Base-by-base conservation (phyloP, 2,113 vertebrate genomes). In the Macquaria ambigua region DNA sequence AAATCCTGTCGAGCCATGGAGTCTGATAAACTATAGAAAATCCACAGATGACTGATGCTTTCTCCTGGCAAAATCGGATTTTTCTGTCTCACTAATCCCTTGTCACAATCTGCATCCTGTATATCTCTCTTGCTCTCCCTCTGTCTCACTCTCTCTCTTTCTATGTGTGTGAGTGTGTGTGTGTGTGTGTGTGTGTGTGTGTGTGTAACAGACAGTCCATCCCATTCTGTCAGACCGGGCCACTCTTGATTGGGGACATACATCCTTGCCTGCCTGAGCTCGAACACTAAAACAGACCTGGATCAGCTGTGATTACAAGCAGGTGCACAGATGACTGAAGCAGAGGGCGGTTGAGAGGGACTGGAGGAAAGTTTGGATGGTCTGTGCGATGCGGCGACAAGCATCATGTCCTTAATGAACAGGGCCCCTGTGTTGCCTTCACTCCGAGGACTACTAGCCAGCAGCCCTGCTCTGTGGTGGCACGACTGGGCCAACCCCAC, bases 21-120 rank as follows among this genome's bases (percentile, higher is more conserved):
- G 95, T 94, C 93, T 97, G 96, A 96, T 96, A 95, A 96, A 96
- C 95, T 95, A 96, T 91, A 94, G 96, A 95, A 97, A 97, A 97
- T 96, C 96, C 96, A 96, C 93, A 93, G 87, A 93, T 95, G 96
- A 96, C 92, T 93, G 96, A 94, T 92, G 97, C 95, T 96, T 97
- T 97, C 96, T 96, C 96, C 93, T 88, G 91, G 95, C 95, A 95
- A 97, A 98, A 98, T 97, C 97, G 94, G 97, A 98, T 99, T 97
- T 97, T 95, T 96, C 95, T 95, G 94, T 96, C 95, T 94, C 94
- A 90, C 95, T 99, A 98, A 99, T 98, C 98, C 97, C 96, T 70
- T 5, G 93, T 95, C 95, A 96, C 96, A 97, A 97, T 99, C 98
- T 97, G 97, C 95, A 96, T 95, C 95, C 96, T 96, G 95, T 93